These are phyloP conservation scores for Sphyrna mokarran DNA, from an alignment of 2,113 vertebrate species.

Conservation along the genomic window DNA sequence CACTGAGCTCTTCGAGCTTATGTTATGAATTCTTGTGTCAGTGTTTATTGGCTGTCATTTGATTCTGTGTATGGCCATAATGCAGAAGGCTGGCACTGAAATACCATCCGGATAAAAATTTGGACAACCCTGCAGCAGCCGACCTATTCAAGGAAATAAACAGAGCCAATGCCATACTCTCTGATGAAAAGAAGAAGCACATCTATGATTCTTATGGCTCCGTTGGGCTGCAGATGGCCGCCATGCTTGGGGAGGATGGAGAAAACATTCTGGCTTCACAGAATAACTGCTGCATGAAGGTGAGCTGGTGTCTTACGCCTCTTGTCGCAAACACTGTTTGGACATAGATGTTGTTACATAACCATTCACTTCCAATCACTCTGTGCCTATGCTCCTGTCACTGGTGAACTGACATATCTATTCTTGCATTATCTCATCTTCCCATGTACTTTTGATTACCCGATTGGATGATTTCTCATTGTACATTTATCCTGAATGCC, in stretches of 20 bases:
- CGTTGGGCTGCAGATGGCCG: neutral
- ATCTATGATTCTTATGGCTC: slow-evolving; percentile 11
- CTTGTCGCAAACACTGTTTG: neutral
- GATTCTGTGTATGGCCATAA: neutral
- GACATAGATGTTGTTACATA: neutral
- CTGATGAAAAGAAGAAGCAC: neutral
- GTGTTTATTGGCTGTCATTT: neutral
- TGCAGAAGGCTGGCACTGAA: slow-evolving; percentile 20
- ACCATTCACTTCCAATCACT: neutral
- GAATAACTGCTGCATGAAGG: slow-evolving; percentile 9
- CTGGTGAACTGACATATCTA: neutral
- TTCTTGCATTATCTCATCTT: too few relatives aligned
- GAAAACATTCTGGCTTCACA: neutral
- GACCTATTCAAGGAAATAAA: slow-evolving; percentile 29
- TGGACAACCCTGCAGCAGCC: neutral
- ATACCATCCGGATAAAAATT: slow-evolving; percentile 29
- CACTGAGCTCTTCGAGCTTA: too few relatives aligned
- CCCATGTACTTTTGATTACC: neutral
- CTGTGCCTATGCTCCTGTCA: neutral
- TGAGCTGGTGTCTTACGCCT: neutral
- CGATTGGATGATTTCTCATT: neutral
- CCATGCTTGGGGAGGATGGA: slow-evolving; percentile 17
- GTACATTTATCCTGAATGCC: neutral
- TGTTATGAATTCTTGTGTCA: neutral
- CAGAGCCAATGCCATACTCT: slow-evolving; percentile 11